A percentile compares a stretch with the other conserved stretches of the same genome.
phyloP scores from a whole-genome alignment of 2,113 vertebrate genomes.

The Oxygymnocypris stewartii region DNA sequence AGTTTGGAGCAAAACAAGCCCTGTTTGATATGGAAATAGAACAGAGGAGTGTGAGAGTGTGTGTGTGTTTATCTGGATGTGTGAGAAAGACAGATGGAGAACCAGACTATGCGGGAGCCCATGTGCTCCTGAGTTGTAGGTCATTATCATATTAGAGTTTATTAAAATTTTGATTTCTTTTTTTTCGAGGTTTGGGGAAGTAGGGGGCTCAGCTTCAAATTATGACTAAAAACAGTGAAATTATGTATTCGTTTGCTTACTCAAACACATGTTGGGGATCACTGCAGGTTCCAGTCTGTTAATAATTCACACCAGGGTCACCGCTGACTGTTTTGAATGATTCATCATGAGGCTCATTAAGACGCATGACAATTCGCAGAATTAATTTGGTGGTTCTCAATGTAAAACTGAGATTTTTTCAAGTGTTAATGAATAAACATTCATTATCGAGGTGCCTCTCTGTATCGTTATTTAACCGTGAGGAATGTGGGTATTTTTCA shows the following conservation, averaged over 20 bases:
- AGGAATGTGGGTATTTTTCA: neutral
- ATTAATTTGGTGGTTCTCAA: neutral
- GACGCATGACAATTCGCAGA: neutral
- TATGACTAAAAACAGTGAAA: neutral
- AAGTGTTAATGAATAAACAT: neutral
- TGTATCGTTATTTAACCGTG: neutral
- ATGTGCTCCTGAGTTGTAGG: neutral
- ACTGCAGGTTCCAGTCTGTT: slow-evolving; percentile 12
- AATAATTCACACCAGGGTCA: slow-evolving; percentile 13
- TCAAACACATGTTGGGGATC: neutral
- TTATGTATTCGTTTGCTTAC: neutral
- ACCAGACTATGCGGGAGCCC: neutral
- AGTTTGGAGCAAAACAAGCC: slow-evolving; percentile 70
- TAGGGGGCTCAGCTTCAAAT: neutral
- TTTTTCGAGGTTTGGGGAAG: neutral
- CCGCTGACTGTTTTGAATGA: slow-evolving; percentile 29
- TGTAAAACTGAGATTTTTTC: neutral
- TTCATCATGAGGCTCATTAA: slow-evolving; percentile 9
- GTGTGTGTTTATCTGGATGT: slow-evolving; percentile 27
- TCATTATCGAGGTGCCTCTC: slow-evolving; percentile 11
- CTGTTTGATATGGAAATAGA: slow-evolving; percentile 77
- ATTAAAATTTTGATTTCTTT: neutral
- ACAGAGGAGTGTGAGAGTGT: slow-evolving; percentile 12
- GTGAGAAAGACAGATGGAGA: slow-evolving; percentile 27
- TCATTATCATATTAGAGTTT: slow-evolving; percentile 36